Evolutionary conservation across 92 coral and sea anemone genomes (phyloP), one percentile per base, ranked within the genome.

Genomic region (Virgularia gustaviana): DNA sequence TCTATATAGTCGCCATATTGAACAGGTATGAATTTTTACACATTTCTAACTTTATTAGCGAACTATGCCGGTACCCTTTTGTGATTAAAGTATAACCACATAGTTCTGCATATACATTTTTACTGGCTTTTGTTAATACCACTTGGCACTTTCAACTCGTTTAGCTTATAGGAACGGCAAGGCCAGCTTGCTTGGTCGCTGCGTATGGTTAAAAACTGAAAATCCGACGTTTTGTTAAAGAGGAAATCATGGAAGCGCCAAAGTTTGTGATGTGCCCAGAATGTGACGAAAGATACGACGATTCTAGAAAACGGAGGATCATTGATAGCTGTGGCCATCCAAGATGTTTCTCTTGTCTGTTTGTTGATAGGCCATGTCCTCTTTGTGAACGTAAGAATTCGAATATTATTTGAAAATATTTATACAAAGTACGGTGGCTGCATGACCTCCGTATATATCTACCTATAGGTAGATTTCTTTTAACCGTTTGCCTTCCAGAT

Each of bases 261-360:
- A 91, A 91, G 83, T 91, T 91, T 59, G 81, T 89, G 45, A 89
- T 89, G 68, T 91, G 97, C 53, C 97, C 97, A 10, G 97, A 91
- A 70, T 91, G 97, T 56, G 88, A 87, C 45, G 90, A 84, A 25
- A 85, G 89, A 57, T 91, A 91, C 65, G 90, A 86, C 79, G 88
- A 85, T 30, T 81, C 82, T 30, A 87, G 77, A 55, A 86, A 85
- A 39, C 73, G 97, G 70, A 62, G 97, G 76, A 85, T 91, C 0
- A 91, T 91, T 34, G 97, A 91, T 54, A 86, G 89, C 13, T 91
- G 97, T 55, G 97, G 97, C 25, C 97, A 91, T 61, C 97, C 97
- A 12, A 81, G 97, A 65, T 91, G 96, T 39, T 91, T 83, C 58
- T 80, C 92, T 1, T 91, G 97, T 59, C 87, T 91, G 49, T 82